These are phyloP conservation scores for Mesopsocus fuscifrons DNA, from an alignment of 2,888 invertebrate genomes.

Conservation along the genomic window DNA sequence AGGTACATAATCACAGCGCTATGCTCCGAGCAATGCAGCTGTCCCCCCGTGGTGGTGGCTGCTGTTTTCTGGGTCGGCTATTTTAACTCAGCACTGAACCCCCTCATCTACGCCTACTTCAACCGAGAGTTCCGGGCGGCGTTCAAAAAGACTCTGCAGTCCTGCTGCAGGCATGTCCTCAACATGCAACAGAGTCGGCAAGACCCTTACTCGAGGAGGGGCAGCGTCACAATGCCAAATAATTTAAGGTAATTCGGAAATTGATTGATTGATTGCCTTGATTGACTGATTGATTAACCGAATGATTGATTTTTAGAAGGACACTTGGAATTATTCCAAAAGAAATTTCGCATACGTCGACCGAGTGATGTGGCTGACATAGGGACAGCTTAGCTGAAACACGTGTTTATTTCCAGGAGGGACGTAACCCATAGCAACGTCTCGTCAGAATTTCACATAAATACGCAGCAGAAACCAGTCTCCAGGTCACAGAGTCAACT, in stretches of 20 bases:
- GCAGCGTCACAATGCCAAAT: not conserved
- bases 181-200: slow-evolving; percentile 9
- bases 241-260: slow-evolving; percentile 6
- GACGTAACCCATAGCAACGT: slow-evolving; percentile 9
- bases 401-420: slow-evolving; percentile 4
- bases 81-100: slow-evolving; percentile 92
- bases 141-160: slow-evolving; percentile 72
- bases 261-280: not conserved
- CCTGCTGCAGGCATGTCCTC: slow-evolving; percentile 40
- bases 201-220: not conserved
- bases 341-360: too few species aligned
- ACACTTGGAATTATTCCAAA: too few species aligned
- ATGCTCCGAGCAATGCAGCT: slow-evolving; percentile 50
- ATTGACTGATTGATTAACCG: not conserved
- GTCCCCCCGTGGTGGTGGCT: slow-evolving; percentile 70
- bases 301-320: not conserved
- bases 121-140: slow-evolving; percentile 92
- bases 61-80: slow-evolving; percentile 95
- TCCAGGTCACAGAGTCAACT: too few species aligned
- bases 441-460: slow-evolving; percentile 8
- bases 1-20: slow-evolving; percentile 74
- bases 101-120: slow-evolving; percentile 93
- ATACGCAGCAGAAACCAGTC: not conserved
- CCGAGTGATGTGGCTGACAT: too few species aligned
- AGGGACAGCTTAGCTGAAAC: too few species aligned